phyloP scores from a whole-genome alignment of 2,797 vertebrate genomes.

The Phoxinus dragarum region DNA sequence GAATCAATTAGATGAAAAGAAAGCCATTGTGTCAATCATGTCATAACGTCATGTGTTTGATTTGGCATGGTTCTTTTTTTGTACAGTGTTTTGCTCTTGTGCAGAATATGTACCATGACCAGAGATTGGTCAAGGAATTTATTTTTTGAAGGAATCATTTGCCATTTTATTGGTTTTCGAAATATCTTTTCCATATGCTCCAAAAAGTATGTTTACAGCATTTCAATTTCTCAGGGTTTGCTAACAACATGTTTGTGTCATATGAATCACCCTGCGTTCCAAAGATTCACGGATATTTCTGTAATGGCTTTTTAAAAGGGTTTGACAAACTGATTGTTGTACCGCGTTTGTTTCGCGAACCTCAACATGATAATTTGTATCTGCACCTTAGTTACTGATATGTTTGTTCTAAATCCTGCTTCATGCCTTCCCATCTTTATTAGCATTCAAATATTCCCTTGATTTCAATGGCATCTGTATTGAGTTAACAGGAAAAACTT shows the following conservation, averaged over 20 bases:
- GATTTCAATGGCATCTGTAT: too few relatives aligned
- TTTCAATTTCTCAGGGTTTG: neutral
- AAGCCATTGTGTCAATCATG: slow-evolving; percentile 40
- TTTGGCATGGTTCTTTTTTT: slow-evolving; percentile 20
- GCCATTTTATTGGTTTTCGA: neutral
- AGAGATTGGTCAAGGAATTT: slow-evolving; percentile 18
- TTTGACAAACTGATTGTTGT: neutral
- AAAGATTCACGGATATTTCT: neutral
- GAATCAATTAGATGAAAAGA: slow-evolving; percentile 38
- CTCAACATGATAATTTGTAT: neutral
- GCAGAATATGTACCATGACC: slow-evolving; percentile 1
- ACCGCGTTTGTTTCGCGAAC: neutral
- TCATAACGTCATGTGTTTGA: neutral
- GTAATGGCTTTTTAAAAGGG: neutral
- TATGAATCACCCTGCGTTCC: neutral
- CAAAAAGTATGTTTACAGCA: neutral
- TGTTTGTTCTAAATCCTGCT: neutral
- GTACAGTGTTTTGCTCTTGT: slow-evolving; percentile 23
- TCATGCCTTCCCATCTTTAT: slow-evolving; percentile 7
- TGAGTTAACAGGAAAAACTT: too few relatives aligned
- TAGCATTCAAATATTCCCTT: neutral
- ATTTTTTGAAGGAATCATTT: neutral
- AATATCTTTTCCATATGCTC: neutral
- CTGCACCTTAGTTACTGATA: neutral
- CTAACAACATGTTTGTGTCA: neutral